These are phyloP conservation scores for Pseudachorutes palmiensis DNA, from an alignment of 1,140 invertebrate genomes.

Conservation along the genomic window DNA sequence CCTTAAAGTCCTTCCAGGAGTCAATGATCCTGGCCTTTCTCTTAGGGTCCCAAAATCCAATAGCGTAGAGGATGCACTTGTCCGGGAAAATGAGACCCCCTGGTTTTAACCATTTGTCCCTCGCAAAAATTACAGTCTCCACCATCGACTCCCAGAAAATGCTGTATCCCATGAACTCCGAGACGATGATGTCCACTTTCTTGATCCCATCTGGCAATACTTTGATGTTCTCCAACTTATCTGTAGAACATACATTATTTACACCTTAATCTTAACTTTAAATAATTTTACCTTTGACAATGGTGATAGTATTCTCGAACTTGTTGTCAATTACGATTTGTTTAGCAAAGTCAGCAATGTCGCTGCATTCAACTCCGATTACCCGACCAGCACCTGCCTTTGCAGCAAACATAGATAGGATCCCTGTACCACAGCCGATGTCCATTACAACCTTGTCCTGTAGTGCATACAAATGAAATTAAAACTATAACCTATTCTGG, in stretches of 20 bases:
- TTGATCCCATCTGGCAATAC: constrained; percentile 69
- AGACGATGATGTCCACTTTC: constrained; percentile 93
- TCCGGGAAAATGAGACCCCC: constrained; percentile 80
- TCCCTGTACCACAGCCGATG: constrained; percentile 93
- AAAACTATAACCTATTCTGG: neutral
- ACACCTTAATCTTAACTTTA: too few relatives aligned
- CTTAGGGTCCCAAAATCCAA: constrained; percentile 47
- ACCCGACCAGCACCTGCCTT: constrained; percentile 87
- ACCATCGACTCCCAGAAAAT: constrained; percentile 97
- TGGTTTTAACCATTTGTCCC: constrained; percentile 81
- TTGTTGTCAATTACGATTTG: constrained; percentile 63
- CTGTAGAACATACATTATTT: constrained; percentile 63
- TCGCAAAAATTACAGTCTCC: constrained; percentile 78
- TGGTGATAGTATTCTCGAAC: neutral
- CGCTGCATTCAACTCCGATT: constrained; percentile 85
- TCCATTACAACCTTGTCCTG: constrained; percentile 68
- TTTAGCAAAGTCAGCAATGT: constrained; percentile 76
- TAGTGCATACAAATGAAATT: neutral
- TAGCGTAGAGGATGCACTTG: constrained; percentile 76
- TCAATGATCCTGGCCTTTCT: neutral
- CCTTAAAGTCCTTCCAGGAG: neutral
- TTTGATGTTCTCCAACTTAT: constrained; percentile 73
- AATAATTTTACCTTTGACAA: constrained; percentile 11
- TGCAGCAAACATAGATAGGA: constrained; percentile 91
- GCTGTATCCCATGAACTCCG: constrained; percentile 99